Percentiles rank a stretch among this genome's conserved stretches.
Conservation (phyloP, 2,797 vertebrate species). For the Urocyon cinereoargenteus region DNA sequence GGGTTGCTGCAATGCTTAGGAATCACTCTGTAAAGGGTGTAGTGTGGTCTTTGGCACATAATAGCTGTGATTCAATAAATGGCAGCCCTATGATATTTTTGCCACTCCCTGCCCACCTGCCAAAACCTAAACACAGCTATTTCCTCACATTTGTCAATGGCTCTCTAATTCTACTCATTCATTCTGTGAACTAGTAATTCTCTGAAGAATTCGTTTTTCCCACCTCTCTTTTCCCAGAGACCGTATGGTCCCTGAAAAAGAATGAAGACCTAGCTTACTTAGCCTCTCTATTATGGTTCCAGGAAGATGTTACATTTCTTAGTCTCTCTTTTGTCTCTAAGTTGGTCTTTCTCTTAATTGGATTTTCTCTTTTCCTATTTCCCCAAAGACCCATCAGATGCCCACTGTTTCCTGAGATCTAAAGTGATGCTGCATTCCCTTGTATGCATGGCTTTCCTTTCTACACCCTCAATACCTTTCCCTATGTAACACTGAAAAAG, state of each 20-base stretch:
- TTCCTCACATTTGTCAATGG: background rate
- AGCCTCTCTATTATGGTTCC: background rate
- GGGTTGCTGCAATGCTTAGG: background rate
- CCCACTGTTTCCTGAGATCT: conserved; percentile 8
- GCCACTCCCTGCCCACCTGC: background rate
- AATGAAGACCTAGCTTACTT: background rate
- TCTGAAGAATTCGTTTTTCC: conserved; percentile 16
- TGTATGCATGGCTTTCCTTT: background rate
- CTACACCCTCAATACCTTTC: background rate
- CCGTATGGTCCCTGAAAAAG: background rate
- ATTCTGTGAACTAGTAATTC: conserved; percentile 8
- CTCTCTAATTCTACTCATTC: background rate
- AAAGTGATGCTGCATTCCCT: background rate
- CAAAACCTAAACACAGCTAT: background rate
- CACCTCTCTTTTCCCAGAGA: background rate
- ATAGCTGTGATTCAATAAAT: background rate
- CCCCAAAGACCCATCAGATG: background rate
- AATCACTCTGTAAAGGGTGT: background rate
- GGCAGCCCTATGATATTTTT: background rate
- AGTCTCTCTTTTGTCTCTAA: background rate
- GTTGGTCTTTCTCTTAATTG: conserved; percentile 16
- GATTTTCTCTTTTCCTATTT: background rate
- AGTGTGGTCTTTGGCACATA: background rate
- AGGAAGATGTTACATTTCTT: background rate
- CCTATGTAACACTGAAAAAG: conserved; percentile 42